Base-by-base conservation (phyloP, 2,888 invertebrate species). In the Embidobia sp. region DNA sequence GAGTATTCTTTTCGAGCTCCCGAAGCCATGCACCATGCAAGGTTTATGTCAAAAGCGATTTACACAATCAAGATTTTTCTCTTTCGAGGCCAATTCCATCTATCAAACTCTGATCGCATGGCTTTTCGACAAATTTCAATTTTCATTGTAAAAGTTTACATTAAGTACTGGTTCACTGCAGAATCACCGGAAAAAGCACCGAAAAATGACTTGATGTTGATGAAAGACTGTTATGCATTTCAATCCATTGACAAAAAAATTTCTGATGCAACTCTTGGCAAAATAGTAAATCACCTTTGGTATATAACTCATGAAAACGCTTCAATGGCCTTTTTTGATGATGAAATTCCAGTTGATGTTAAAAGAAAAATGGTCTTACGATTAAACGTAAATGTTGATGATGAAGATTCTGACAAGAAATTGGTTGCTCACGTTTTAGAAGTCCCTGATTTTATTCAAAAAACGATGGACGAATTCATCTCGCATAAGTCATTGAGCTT, bases 231-330 rank as follows among this genome's bases (percentile, higher is more conserved):
- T 7, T 13, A 44, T 11, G 18, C 22, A 11, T 44, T 26, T 44
- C 22, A 44, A 26, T 44, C 10, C 8, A 44, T 44, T 10, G 29
- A 48, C 29, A 16, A 48, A 6, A 51, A 18, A 29, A 37, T 64
- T 29, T 64, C 49, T 11, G 8, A 31, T 8, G 64, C 29, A n/a
- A 27, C 42, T 0, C 16, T 64, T 1, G 15, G n/a, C 29, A 63
- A 64, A 64, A n/a, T 51, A 26, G 7, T 4, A 7, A 51, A 64
- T 48, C 64, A 64, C 19, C 31, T 64, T 8, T 64, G 64, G 64
- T 64, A 64, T 26, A 19, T 40, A 15, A 64, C 29, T 18, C 42
- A 51, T 0, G 51, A 51, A 31, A 31, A 42, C 42, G n/a, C 31
- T 11, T 29, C 29, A 27, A 26, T 64, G 51, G 49, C 64, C 11